A percentile compares a stretch with the other conserved stretches of the same genome.
Conservation (phyloP, 2,888 invertebrate genomes). For the Stramonita haemastoma region DNA sequence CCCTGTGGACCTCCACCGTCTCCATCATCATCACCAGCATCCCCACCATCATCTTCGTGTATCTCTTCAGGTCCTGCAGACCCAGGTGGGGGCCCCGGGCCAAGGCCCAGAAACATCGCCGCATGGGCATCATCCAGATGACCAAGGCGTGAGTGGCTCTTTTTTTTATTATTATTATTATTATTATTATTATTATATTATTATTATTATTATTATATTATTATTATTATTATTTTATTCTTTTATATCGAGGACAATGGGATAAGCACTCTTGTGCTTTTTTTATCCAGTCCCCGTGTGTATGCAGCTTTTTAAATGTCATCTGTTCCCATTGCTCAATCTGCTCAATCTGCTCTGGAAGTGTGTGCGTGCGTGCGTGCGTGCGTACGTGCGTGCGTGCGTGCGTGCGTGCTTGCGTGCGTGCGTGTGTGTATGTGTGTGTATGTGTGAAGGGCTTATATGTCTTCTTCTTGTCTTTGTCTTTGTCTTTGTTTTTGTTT, state of each 20-base stretch:
- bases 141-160: constrained; percentile 10
- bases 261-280: too few relatives aligned
- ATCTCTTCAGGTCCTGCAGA: constrained; percentile 58
- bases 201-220: too few relatives aligned
- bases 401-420: not conserved
- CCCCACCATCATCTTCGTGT: constrained; percentile 68
- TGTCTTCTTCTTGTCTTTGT: not conserved
- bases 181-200: too few relatives aligned
- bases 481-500: not conserved
- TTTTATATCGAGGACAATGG: too few relatives aligned
- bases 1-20: constrained; percentile 56
- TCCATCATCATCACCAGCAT: constrained; percentile 70
- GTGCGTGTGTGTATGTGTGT: not conserved
- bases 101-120: not conserved
- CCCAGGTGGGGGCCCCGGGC: constrained; percentile 17
- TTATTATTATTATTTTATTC: too few relatives aligned
- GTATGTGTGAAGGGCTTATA: not conserved
- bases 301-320: too few relatives aligned
- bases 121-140: not conserved
- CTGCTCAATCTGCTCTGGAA: too few relatives aligned
- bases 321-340: too few relatives aligned
- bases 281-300: too few relatives aligned
- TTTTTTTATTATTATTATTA: not conserved
- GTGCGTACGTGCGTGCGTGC: too few relatives aligned
- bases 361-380: too few relatives aligned